Evolutionary conservation across 2,113 vertebrate species (phyloP), one percentile per base, ranked within the genome.

Genomic region (Collichthys lucidus): DNA sequence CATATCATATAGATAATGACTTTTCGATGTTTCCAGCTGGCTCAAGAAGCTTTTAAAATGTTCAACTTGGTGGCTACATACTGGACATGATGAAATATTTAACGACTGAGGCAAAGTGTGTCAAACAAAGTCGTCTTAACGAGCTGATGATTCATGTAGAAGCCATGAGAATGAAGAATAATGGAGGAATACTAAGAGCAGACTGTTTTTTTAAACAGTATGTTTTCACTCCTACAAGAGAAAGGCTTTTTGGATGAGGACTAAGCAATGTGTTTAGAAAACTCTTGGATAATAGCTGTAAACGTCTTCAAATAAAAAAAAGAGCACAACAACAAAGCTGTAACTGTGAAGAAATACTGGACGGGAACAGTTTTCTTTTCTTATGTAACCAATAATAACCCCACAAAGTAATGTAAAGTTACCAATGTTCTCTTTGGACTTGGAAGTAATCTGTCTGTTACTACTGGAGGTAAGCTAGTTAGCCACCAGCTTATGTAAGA

Each of bases 1-100:
- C 31, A 31, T 31, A 31, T 31, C 31, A 31, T 31, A 1, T 31
- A 31, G 31, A 31, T 5, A 5, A 31, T 31, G 22, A 11, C 22
- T 35, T 16, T 56, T 46, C 47, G 35, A 59, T 9, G 14, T 57
- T 67, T 66, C 64, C 52, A 49, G 53, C 62, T 67, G 52, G 47
- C 19, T 71, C n/a, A 0, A 40, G 16, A 20, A 68, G 42, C 26
- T 2, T 29, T 44, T 19, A 35, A 35, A 44, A 55, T 46, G 35
- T 59, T 20, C 14, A 40, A 4, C 16, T 20, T 47, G 26, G 16
- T 16, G 20, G 53, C 63, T 22, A 59, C 17, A 29, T 66, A 20
- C 9, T 7, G 20, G 24, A 35, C 50, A 40, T 31, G 24, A 47
- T 67, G 2, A 65, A 56, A 24, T 65, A 40, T 40, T 40, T 8